A percentile compares a stretch with the other conserved stretches of the same genome.
Conservation (phyloP, 2,888 invertebrate species). For the Thymelicus sylvestris region DNA sequence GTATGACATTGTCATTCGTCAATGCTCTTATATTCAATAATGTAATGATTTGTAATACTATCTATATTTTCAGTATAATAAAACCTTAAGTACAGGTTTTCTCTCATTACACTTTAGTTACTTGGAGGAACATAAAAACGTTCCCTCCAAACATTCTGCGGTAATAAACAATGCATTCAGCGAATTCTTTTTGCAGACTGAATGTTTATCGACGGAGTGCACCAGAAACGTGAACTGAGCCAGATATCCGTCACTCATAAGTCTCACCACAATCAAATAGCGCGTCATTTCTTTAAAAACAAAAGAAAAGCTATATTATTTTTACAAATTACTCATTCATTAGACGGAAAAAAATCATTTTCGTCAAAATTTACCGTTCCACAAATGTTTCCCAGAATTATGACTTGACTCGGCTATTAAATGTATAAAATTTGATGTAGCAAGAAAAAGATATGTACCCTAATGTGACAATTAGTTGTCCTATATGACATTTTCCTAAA, state of each 20-base stretch:
- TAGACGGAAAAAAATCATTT: conserved; percentile 5
- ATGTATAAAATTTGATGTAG: neutral
- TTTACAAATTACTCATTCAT: conserved; percentile 22
- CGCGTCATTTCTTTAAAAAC: conserved; percentile 26
- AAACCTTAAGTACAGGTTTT: no score
- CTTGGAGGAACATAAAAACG: conserved; percentile 3
- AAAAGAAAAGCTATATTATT: conserved; percentile 6
- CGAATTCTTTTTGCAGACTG: conserved; percentile 28
- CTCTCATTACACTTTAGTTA: no score
- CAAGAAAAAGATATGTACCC: no score
- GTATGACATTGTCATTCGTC: no score
- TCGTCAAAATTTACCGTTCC: neutral
- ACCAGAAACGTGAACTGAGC: conserved; percentile 18
- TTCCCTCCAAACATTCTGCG: neutral
- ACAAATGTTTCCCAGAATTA: neutral
- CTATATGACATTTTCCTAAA: no score
- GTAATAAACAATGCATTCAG: conserved; percentile 17
- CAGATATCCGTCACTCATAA: conserved; percentile 34
- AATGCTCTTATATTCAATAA: no score
- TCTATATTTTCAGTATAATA: no score
- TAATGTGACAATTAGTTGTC: no score
- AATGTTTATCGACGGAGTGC: conserved; percentile 17
- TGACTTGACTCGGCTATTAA: neutral
- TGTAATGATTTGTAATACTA: no score
- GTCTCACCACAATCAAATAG: conserved; percentile 24